Evolutionary conservation across 2,113 vertebrate genomes (phyloP), one percentile per base, ranked within the genome.

Genomic region (Microcebus griseorufus): DNA sequence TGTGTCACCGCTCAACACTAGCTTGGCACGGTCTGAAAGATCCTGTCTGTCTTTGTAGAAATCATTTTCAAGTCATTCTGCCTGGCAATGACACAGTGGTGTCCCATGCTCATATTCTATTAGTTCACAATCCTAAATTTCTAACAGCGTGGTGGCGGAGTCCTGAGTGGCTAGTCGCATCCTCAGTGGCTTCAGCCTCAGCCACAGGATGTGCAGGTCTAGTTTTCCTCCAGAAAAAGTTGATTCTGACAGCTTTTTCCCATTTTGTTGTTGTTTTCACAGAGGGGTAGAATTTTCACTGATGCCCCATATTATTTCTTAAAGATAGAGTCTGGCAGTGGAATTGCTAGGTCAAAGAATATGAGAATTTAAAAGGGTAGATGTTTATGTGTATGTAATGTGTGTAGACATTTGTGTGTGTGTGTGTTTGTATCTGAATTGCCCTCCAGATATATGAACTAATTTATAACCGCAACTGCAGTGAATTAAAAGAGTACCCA

Each of bases 121-220:
- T 51, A 37, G 1, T 17, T 94, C 25, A 64, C 37, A 29, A 34
- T 79, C 55, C 23, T 34, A 70, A 39, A 20, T 25, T 25, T 23
- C 17, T 80, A 65, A 64, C 16, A 25, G 7, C 1, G 12, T 1
- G 1, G 4, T 32, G 14, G 0, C 1, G 42, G 6, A 37, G n/a
- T 1, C 25, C 34, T 9, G 32, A 82, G 34, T 53, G 16, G 32
- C 18, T 51, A 12, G 37, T 45, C 37, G 76, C 45, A 16, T 42
- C 37, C 11, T 18, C 5, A 2, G 48, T 37, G 62, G n/a, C n/a
- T 85, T 83, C 29, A 42, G 32, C 48, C 13, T 95, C 32, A 51
- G 42, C 42, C 37, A 82, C 3, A 1, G 8, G 0, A 1, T 34
- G 14, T 79, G 5, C 45, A 16, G 34, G 45, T 58, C 10, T 48